Evolutionary conservation across 37 sponge, comb jelly and placozoan species (phyloP).

Genomic region (Halisarca cf. caerulea): DNA sequence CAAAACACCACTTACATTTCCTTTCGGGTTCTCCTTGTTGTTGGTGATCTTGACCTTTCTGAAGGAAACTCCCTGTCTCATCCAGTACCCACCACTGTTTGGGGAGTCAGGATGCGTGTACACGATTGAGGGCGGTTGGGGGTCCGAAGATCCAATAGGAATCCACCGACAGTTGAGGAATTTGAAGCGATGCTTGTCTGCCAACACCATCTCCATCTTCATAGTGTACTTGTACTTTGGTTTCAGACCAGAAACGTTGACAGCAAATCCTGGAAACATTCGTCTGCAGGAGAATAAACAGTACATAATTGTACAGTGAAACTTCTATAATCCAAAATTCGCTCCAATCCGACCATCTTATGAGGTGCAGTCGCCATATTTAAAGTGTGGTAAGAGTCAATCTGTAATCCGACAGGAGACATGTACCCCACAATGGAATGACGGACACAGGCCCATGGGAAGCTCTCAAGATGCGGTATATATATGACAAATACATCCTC

Average conservation of each 20-base stretch:
- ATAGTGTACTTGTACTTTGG: conserved; percentile 86
- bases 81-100: conserved; percentile 63
- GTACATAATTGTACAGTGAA: too few species aligned
- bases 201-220: conserved; percentile 85
- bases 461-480: too few species aligned
- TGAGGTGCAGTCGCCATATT: too few species aligned
- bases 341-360: too few species aligned
- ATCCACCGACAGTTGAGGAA: conserved; percentile 84
- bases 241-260: conserved; percentile 72
- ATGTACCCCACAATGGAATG: too few species aligned
- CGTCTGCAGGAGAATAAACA: conserved; percentile 59
- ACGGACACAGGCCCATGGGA: too few species aligned
- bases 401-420: too few species aligned
- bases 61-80: conserved; percentile 57
- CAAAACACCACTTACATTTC: conserved; percentile 59
- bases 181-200: conserved; percentile 88
- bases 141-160: conserved; percentile 76
- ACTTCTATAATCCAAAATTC: too few species aligned
- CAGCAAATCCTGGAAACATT: conserved; percentile 90
- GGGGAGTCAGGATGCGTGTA: conserved; percentile 70
- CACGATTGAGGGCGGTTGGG: conserved; percentile 46
- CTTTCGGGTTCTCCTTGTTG: conserved; percentile 70
- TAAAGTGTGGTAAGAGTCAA: too few species aligned
- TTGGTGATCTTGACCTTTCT: conserved; percentile 67
- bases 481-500: too few species aligned